A percentile compares a stretch with the other conserved stretches of the same genome.
phyloP scores from a whole-genome alignment of 2,113 vertebrate species.

The Sorex araneus region DNA sequence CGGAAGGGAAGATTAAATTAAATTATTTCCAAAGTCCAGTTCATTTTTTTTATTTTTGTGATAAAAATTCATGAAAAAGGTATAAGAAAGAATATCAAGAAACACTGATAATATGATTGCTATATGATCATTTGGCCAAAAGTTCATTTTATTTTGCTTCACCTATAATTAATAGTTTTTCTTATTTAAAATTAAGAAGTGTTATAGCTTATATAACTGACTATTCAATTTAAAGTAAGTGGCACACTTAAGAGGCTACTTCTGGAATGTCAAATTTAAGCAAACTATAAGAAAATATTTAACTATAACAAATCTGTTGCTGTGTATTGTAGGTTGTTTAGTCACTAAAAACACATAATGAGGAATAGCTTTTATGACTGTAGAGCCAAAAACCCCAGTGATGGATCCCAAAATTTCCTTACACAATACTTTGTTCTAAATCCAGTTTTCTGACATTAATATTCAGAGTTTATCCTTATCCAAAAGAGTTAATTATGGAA shows the following conservation, averaged over 20 bases:
- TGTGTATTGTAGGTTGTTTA: not conserved
- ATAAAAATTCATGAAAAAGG: not conserved
- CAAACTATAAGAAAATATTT: slow-evolving; percentile 38
- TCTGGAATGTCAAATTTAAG: not conserved
- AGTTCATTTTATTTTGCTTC: not conserved
- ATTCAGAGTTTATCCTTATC: slow-evolving; percentile 75
- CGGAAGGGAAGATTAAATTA: not conserved
- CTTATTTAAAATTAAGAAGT: not conserved
- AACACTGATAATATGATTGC: not conserved
- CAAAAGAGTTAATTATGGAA: slow-evolving; percentile 76
- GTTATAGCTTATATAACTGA: not conserved
- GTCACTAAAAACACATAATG: not conserved
- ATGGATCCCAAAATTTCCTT: slow-evolving; percentile 42
- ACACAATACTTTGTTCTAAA: slow-evolving; percentile 62
- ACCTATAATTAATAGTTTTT: not conserved
- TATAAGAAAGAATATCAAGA: not conserved
- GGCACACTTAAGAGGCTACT: not conserved
- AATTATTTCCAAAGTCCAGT: not conserved
- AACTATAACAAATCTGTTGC: slow-evolving; percentile 22
- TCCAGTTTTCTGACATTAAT: slow-evolving; percentile 68
- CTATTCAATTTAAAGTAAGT: slow-evolving; percentile 59
- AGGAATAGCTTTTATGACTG: slow-evolving; percentile 17
- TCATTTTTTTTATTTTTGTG: not conserved
- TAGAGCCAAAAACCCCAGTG: slow-evolving; percentile 28
- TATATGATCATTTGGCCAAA: not conserved